Conservation (phyloP, 2,113 vertebrate species). For the Nymphicus hollandicus region DNA sequence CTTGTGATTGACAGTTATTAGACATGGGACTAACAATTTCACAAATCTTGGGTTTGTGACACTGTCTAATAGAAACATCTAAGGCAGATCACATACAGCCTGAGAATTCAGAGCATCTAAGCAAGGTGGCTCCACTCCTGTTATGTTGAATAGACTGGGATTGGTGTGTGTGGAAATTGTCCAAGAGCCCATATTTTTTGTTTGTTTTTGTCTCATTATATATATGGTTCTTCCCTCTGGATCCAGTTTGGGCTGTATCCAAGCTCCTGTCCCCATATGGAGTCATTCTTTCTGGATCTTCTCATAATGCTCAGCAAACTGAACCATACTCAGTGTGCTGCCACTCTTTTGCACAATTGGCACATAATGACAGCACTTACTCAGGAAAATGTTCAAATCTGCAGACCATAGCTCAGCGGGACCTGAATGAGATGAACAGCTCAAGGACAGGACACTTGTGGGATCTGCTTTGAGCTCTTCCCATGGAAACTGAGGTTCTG, state of each 20-base stretch:
- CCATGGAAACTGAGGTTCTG: not conserved
- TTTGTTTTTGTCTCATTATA: not conserved
- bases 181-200: not conserved
- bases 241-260: not conserved
- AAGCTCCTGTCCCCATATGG: not conserved
- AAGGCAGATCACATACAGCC: fast-evolving
- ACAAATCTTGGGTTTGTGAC: not conserved
- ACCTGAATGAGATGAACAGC: not conserved
- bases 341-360: not conserved
- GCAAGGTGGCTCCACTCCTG: not conserved
- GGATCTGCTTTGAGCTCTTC: not conserved
- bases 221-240: not conserved
- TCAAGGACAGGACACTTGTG: not conserved
- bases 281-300: not conserved
- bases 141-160: not conserved
- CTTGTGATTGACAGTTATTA: not conserved
- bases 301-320: not conserved
- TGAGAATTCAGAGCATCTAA: not conserved
- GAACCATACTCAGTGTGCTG: not conserved
- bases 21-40: not conserved
- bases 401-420: not conserved
- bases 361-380: fast-evolving
- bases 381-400: not conserved
- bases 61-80: not conserved
- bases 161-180: not conserved